These are phyloP conservation scores for Cynaeus angustus DNA, from an alignment of 2,888 invertebrate species.

Conservation along the genomic window DNA sequence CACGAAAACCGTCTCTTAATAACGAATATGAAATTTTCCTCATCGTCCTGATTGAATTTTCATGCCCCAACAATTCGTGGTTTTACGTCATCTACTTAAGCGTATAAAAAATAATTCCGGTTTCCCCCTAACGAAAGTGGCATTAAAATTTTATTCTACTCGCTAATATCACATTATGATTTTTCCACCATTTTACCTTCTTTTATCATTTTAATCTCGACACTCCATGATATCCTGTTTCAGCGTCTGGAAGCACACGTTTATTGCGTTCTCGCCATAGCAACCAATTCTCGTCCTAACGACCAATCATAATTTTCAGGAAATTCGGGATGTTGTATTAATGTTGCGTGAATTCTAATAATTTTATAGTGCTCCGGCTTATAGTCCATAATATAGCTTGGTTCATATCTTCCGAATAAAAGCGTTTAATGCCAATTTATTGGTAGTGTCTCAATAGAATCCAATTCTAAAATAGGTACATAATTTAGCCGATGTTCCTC, in stretches of 20 bases:
- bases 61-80: not conserved
- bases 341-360: constrained; percentile 16
- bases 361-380: not conserved
- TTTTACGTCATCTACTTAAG: not conserved
- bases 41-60: constrained; percentile 7
- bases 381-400: too few relatives aligned
- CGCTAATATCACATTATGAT: not conserved
- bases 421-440: constrained; percentile 11
- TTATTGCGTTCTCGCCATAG: constrained; percentile 30
- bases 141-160: not conserved
- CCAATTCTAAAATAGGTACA: not conserved
- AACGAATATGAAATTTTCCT: not conserved
- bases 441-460: not conserved
- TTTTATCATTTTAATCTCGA: constrained; percentile 16
- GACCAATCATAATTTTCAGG: constrained; percentile 27
- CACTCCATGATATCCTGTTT: constrained; percentile 28
- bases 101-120: not conserved
- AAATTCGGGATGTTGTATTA: constrained; percentile 12
- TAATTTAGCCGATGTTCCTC: constrained; percentile 8
- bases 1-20: not conserved
- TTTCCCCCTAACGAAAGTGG: not conserved
- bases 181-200: constrained; percentile 10
- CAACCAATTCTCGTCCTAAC: constrained; percentile 19
- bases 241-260: constrained; percentile 26
- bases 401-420: not conserved